These are phyloP conservation scores for Phortica magna DNA, from an alignment of 2,888 invertebrate species.

Conservation along the genomic window DNA sequence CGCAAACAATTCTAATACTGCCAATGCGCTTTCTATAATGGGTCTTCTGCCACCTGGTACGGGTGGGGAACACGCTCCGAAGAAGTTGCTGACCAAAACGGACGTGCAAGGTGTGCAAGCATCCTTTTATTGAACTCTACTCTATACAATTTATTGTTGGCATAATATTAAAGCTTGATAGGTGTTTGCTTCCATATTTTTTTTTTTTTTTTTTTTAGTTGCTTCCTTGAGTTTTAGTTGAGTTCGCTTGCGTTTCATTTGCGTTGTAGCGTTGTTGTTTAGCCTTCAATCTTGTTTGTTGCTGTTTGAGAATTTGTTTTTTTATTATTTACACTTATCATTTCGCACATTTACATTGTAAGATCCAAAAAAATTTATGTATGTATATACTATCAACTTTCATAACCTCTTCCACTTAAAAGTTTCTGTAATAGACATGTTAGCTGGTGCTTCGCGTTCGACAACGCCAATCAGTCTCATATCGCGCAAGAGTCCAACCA, in stretches of 20 bases:
- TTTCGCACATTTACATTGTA: not conserved
- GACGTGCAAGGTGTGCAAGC: constrained; percentile 22
- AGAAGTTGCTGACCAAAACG: constrained; percentile 17
- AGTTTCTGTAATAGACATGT: constrained; percentile 79
- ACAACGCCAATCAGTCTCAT: constrained; percentile 87
- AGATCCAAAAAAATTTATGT: constrained; percentile 20
- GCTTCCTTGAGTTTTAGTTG: constrained; percentile 24
- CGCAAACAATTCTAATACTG: constrained; percentile 47
- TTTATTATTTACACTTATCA: not conserved
- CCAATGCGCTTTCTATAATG: constrained; percentile 46
- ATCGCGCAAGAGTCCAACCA: constrained; percentile 90
- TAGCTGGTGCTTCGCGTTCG: constrained; percentile 84
- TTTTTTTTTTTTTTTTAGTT: constrained; percentile 35
- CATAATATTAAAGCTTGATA: not conserved
- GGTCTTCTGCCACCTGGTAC: constrained; percentile 26
- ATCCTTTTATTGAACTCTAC: constrained; percentile 3
- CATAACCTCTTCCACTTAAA: constrained; percentile 50
- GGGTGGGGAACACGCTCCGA: not conserved
- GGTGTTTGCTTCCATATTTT: constrained; percentile 16
- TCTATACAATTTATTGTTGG: constrained; percentile 6
- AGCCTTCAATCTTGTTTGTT: constrained; percentile 6
- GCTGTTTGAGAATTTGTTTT: constrained; percentile 21
- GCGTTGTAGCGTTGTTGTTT: constrained; percentile 20
- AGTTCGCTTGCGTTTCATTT: constrained; percentile 19
- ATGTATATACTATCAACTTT: constrained; percentile 32